These are phyloP conservation scores for Nomada goodeniana DNA, from an alignment of 2,888 invertebrate species.

Conservation along the genomic window DNA sequence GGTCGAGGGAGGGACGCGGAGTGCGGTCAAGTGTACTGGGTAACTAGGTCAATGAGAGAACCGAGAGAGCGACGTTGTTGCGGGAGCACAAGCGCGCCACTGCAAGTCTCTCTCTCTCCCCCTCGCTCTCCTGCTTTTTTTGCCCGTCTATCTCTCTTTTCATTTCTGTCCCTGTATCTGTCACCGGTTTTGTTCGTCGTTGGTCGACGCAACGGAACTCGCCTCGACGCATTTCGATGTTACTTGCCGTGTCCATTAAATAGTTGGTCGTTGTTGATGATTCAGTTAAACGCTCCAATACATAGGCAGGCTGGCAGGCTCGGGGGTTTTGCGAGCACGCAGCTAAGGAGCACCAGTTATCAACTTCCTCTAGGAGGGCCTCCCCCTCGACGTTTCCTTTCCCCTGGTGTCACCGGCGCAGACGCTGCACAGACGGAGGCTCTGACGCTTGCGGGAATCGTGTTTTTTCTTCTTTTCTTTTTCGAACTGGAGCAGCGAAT, in stretches of 20 bases:
- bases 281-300: slow-evolving; percentile 26
- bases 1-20: slow-evolving; percentile 72
- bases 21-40: slow-evolving; percentile 84
- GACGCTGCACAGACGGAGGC: slow-evolving; percentile 11
- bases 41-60: slow-evolving; percentile 84
- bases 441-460: background rate
- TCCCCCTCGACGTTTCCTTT: background rate
- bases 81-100: slow-evolving; percentile 64
- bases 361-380: slow-evolving; percentile 17
- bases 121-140: slow-evolving; percentile 11
- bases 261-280: slow-evolving; percentile 38
- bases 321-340: slow-evolving; percentile 1
- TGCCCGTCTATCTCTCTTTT: slow-evolving; percentile 7
- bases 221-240: slow-evolving; percentile 40
- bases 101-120: slow-evolving; percentile 40
- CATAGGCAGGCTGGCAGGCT: background rate
- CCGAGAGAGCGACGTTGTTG: slow-evolving; percentile 67
- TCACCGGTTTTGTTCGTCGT: slow-evolving; percentile 20
- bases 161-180: slow-evolving; percentile 10
- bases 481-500: too few relatives aligned
- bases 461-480: too few relatives aligned
- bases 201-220: slow-evolving; percentile 28
- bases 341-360: slow-evolving; percentile 20
- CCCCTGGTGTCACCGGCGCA: background rate
- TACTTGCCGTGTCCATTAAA: slow-evolving; percentile 27